These are phyloP conservation scores for Amphiura filiformis DNA, from an alignment of 35 echinoderm and acorn worm species.

Conservation along the genomic window DNA sequence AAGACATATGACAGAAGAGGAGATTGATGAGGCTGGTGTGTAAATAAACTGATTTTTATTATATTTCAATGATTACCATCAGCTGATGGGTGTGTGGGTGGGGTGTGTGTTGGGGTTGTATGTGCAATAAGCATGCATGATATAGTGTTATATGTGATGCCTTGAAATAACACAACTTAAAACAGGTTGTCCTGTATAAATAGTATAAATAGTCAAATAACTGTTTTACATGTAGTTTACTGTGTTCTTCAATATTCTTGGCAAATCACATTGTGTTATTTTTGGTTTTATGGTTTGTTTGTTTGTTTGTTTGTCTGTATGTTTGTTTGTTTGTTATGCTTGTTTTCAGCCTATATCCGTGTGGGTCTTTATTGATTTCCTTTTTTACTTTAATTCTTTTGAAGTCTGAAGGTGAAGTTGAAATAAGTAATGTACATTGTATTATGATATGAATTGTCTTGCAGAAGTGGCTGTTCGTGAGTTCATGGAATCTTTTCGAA, in stretches of 20 bases:
- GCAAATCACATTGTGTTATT: neutral
- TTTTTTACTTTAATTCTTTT: neutral
- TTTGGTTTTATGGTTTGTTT: neutral
- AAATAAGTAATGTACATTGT: too few species aligned
- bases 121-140: neutral
- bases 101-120: neutral
- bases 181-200: neutral
- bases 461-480: neutral
- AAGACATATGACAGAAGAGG: neutral
- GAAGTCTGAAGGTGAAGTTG: too few species aligned
- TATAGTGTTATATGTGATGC: neutral
- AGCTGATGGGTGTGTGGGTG: neutral
- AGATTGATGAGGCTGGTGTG: slow-evolving; percentile 3
- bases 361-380: neutral
- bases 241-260: neutral
- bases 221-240: too few species aligned
- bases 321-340: too few species aligned
- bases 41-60: neutral
- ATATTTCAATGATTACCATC: neutral
- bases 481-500: neutral
- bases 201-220: neutral
- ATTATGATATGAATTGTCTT: too few species aligned
- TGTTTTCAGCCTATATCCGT: neutral
- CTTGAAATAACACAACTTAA: neutral
- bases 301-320: too few species aligned